phyloP scores from a whole-genome alignment of 2,888 invertebrate genomes.

The Phaonia tiefii region DNA sequence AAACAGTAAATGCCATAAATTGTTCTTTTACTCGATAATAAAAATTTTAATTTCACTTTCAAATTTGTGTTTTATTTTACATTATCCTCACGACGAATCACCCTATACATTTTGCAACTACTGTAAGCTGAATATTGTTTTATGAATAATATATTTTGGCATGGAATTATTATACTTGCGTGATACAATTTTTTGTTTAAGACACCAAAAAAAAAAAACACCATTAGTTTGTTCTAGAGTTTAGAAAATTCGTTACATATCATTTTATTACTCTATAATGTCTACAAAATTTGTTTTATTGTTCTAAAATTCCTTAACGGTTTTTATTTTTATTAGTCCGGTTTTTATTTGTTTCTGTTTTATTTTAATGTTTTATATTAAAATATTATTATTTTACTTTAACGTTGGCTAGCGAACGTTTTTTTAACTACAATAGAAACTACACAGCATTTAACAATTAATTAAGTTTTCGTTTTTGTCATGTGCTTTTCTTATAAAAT shows the following conservation, averaged over 20 bases:
- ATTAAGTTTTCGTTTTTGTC: conserved; percentile 41
- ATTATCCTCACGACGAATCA: too few species aligned
- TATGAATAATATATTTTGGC: too few species aligned
- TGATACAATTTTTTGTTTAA: too few species aligned
- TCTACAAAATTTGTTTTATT: conserved; percentile 64
- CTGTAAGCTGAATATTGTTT: too few species aligned
- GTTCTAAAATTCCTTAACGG: conserved; percentile 61
- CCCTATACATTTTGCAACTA: too few species aligned
- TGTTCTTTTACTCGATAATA: too few species aligned
- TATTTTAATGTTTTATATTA: conserved; percentile 27
- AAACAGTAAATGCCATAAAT: too few species aligned
- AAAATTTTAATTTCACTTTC: too few species aligned
- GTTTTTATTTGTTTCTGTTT: conserved; percentile 14
- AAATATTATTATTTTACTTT: conserved; percentile 48
- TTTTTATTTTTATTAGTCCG: conserved; percentile 34
- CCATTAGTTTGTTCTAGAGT: conserved; percentile 29
- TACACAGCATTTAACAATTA: conserved; percentile 66
- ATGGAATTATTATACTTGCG: too few species aligned
- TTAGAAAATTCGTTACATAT: conserved; percentile 58
- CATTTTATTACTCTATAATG: conserved; percentile 49
- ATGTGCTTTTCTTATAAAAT: conserved; percentile 47
- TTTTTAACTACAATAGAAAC: conserved; percentile 62
- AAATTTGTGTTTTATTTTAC: too few species aligned
- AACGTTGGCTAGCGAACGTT: conserved; percentile 64
- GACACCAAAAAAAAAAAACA: neutral